A percentile compares a stretch with the other conserved stretches of the same genome.
These are phyloP conservation scores for Myotis myotis DNA, from an alignment of 2,797 vertebrate species.

Conservation along the genomic window DNA sequence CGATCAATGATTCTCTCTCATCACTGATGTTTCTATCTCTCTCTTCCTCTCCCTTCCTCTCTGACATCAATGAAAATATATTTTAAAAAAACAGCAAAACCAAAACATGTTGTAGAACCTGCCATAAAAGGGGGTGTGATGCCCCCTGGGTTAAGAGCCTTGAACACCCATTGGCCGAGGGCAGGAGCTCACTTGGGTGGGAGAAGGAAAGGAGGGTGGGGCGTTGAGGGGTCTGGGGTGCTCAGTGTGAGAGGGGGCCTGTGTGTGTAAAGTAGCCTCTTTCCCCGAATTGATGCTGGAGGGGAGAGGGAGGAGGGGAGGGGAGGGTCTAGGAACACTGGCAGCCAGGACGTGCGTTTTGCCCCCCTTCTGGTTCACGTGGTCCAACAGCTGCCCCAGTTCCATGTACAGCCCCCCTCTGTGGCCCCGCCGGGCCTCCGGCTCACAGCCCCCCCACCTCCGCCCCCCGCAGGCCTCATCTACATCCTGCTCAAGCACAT, in stretches of 20 bases:
- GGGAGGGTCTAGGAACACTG: too few relatives aligned
- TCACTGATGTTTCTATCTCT: too few relatives aligned
- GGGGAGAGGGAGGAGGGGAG: accelerated
- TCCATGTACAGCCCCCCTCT: neutral
- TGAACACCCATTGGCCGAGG: neutral
- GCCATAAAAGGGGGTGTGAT: neutral
- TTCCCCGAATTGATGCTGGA: neutral
- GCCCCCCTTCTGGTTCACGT: accelerated
- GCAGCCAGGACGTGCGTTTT: neutral
- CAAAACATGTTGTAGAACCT: neutral
- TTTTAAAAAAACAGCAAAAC: neutral
- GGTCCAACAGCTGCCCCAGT: neutral
- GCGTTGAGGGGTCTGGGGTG: accelerated
- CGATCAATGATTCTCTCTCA: too few relatives aligned
- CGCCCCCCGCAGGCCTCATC: conserved; percentile 88
- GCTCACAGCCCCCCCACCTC: conserved; percentile 2
- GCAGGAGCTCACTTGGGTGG: neutral
- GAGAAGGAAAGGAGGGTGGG: neutral
- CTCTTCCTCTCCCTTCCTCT: too few relatives aligned
- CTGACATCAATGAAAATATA: too few relatives aligned
- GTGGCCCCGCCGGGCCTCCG: accelerated
- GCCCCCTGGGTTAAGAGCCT: neutral
- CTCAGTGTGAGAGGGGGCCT: neutral
- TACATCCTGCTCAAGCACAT: conserved; percentile 95
- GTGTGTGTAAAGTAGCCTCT: neutral